Evolutionary conservation across 2,797 vertebrate species (phyloP).

Genomic region (Muraenolepis orangiensis): DNA sequence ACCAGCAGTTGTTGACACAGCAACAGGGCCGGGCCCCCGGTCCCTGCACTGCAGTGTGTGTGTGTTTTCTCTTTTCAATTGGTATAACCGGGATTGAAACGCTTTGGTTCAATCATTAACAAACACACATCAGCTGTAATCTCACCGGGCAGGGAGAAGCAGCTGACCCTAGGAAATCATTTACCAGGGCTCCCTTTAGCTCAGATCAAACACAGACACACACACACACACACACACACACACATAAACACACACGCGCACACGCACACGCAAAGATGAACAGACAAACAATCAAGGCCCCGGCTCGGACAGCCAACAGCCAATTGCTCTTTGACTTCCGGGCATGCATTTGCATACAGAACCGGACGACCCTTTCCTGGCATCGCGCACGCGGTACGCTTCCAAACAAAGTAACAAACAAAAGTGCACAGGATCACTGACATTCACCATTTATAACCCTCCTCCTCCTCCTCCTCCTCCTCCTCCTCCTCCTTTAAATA

Average conservation of each 20-base stretch:
- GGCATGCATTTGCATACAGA: not conserved
- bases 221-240: not conserved
- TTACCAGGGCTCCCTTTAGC: slow-evolving; percentile 41
- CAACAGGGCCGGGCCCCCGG: not conserved
- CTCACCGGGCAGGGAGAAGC: slow-evolving; percentile 50
- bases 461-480: too few species aligned
- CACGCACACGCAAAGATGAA: not conserved
- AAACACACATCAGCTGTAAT: slow-evolving; percentile 54
- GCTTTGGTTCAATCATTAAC: slow-evolving; percentile 65
- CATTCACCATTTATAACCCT: not conserved
- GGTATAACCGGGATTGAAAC: slow-evolving; percentile 48
- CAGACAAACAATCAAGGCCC: not conserved
- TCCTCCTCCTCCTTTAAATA: not conserved
- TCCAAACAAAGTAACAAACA: not conserved
- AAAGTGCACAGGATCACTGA: not conserved
- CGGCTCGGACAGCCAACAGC: not conserved
- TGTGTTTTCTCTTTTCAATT: slow-evolving; percentile 16
- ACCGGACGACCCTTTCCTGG: not conserved
- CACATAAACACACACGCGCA: not conserved
- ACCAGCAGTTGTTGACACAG: not conserved
- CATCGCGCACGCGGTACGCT: not conserved
- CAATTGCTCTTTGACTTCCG: not conserved
- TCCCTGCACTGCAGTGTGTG: not conserved
- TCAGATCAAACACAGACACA: slow-evolving; percentile 45
- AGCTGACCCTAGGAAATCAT: slow-evolving; percentile 67